Base-by-base conservation (phyloP, 2,888 invertebrate species). In the Harpalus rufipes region DNA sequence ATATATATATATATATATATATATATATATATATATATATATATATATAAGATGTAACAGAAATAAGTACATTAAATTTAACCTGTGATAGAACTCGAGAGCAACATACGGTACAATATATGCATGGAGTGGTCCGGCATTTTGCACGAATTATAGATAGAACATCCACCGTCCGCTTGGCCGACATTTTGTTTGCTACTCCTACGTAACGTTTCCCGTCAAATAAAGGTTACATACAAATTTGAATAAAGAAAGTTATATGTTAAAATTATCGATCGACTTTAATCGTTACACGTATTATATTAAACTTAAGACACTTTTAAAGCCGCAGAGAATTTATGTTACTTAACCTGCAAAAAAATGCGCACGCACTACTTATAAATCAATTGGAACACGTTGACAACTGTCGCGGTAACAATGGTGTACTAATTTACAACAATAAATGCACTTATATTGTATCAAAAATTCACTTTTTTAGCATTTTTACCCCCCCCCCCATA, bases 71-170 rank as follows among this genome's bases (percentile, higher is more conserved):
- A n/a, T n/a, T n/a, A n/a, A n/a, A n/a, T n/a, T n/a, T n/a, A n/a
- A n/a, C n/a, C n/a, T n/a, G n/a, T n/a, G n/a, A n/a, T n/a, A n/a
- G n/a, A n/a, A n/a, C n/a, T n/a, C n/a, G n/a, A n/a, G n/a, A n/a
- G n/a, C n/a, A n/a, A n/a, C n/a, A n/a, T n/a, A 95, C 1, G 96
- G 96, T 59, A 98, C 92, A 81, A 98, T 96, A 88, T 97, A 96
- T 0, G 97, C 98, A 25, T 95, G 92, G 41, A 98, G 90, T 7
- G 94, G 91, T 87, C 92, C 91, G 18, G 88, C 88, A 88, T 93
- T 92, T 87, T 92, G 87, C 88, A 79, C 95, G 90, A 56, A 95
- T 51, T 51, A 39, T 61, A 12, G 76, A 61, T n/a, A 84, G 59
- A 59, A 83, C 83, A 61, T 83, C 83, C 10, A 76, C 74, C 6